These are phyloP conservation scores for Holocentrus rufus DNA, from an alignment of 2,797 vertebrate genomes.

Conservation along the genomic window DNA sequence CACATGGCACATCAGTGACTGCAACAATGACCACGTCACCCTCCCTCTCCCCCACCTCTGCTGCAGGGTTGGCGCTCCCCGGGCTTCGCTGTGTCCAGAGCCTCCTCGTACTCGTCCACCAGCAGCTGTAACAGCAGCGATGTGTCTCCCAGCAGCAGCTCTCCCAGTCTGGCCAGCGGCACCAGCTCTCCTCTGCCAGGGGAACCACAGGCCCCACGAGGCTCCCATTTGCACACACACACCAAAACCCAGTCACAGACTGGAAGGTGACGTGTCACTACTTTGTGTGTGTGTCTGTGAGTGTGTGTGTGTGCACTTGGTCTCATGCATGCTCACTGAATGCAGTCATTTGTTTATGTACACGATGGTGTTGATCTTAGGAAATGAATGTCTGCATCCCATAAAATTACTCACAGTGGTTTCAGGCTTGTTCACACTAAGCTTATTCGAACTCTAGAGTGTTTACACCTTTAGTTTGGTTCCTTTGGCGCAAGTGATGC, in stretches of 20 bases:
- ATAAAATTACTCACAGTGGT: too few species aligned
- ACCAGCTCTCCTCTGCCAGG: slow-evolving; percentile 74
- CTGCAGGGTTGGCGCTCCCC: slow-evolving; percentile 80
- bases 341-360: neutral
- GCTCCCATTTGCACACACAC: slow-evolving; percentile 15
- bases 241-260: slow-evolving; percentile 28
- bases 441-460: too few species aligned
- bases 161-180: slow-evolving; percentile 74
- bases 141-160: slow-evolving; percentile 78
- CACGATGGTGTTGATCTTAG: neutral
- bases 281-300: neutral
- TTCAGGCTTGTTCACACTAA: too few species aligned
- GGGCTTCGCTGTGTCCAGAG: slow-evolving; percentile 80
- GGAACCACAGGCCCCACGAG: slow-evolving; percentile 54
- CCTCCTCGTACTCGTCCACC: slow-evolving; percentile 71
- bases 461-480: too few species aligned
- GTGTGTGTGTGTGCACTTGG: neutral
- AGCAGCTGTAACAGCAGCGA: slow-evolving; percentile 71
- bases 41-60: neutral
- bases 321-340: neutral
- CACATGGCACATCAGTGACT: neutral
- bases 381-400: neutral
- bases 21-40: neutral
- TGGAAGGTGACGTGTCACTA: slow-evolving; percentile 52
- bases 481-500: too few species aligned